Percentiles rank a stretch among this genome's conserved stretches.
Conservation (phyloP, 2,113 vertebrate genomes). For the Limnothrissa miodon region DNA sequence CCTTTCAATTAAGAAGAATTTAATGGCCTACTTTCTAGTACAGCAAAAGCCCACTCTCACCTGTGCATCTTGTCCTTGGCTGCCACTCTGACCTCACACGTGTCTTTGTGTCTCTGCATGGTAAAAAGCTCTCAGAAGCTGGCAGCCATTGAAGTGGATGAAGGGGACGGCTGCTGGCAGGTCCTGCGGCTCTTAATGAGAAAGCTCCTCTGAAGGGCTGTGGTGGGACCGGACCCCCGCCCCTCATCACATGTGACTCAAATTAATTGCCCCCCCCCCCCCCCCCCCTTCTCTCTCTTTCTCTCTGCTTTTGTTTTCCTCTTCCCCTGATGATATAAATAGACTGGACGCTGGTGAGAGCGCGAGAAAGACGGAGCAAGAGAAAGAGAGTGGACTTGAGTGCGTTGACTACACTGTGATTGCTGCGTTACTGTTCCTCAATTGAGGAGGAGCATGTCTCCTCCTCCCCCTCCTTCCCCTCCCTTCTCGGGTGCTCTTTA, state of each 20-base stretch:
- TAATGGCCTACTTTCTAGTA: not conserved
- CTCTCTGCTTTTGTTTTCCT: conserved; percentile 36
- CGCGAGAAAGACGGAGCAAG: too few relatives aligned
- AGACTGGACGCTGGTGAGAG: conserved; percentile 56
- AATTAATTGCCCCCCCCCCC: conserved; percentile 49
- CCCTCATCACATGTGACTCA: conserved; percentile 41
- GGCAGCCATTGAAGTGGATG: not conserved
- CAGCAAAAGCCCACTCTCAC: conserved; percentile 34
- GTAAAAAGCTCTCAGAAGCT: not conserved
- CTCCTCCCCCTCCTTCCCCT: not conserved
- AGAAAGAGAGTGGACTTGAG: not conserved
- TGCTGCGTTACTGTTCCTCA: not conserved
- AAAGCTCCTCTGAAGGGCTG: not conserved
- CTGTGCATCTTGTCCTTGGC: conserved; percentile 27
- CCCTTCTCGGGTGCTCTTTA: not conserved
- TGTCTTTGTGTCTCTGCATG: conserved; percentile 19
- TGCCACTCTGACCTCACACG: not conserved
- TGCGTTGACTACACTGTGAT: not conserved
- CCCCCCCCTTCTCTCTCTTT: not conserved
- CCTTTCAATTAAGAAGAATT: too few relatives aligned
- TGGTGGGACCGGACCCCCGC: not conserved
- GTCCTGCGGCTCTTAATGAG: not conserved
- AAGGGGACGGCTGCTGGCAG: not conserved
- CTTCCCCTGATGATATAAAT: conserved; percentile 61
- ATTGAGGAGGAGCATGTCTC: not conserved